Evolutionary conservation across 2,797 vertebrate species (phyloP), one percentile per base, ranked within the genome.

Genomic region (Lutjanus campechanus): DNA sequence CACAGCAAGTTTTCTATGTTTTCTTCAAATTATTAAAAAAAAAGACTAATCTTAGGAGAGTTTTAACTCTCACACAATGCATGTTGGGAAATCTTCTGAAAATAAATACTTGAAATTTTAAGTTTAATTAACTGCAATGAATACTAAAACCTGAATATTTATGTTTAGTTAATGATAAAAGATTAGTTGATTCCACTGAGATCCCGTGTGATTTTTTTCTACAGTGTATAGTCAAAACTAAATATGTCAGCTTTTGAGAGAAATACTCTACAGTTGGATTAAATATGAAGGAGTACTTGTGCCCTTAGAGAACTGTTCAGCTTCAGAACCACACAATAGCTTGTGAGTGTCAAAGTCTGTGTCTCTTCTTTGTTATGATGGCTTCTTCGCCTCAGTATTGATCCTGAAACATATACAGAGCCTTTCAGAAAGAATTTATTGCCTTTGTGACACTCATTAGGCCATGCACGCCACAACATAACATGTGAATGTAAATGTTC

Each of bases 381-480:
- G 63, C 79, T 86, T 76, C 53, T 83, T 69, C 76, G 62, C 49
- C 40, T 51, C 56, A 19, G 53, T 77, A 87, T 90, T 68, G 81
- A 89, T 85, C 65, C 29, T 22, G 50, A 69, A 77, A 78, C 70
- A 85, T 58, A 71, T 8, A 62, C 60, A 19, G 41, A 73, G 59
- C 54, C 50, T 76, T 82, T 87, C 73, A 60, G 51, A 70, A 25
- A 73, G 61, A 65, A 73, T 71, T 71, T 71, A 79, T 78, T 70
- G 58, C 81, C 69, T 88, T 86, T 82, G 72, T 81, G 74, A 81
- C 65, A 73, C 69, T 83, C 72, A 83, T 90, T 86, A 84, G 86
- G 58, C 66, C 40, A 22, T 17, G 53, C 46, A 78, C 20, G 2
- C 40, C 55, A 36, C 68, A 50, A 49, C n/a, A 13, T 64, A 44